Percentiles rank a stretch among this genome's conserved stretches.
Evolutionary conservation across 1,140 invertebrate species (phyloP).

Genomic region (Thrips palmi): DNA sequence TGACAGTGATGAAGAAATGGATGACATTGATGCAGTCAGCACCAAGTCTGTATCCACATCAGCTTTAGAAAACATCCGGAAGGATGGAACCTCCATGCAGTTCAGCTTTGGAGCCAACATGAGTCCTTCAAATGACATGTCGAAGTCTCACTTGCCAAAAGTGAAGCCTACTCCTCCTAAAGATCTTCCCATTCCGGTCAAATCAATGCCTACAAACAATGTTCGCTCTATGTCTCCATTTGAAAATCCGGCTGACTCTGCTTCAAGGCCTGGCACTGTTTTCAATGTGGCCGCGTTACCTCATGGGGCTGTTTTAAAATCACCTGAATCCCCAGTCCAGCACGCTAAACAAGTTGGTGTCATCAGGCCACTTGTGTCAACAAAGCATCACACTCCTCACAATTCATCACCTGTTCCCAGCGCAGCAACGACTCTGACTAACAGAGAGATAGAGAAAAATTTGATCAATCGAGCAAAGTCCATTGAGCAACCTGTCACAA

Average conservation of each 20-base stretch:
- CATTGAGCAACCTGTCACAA: slow-evolving; percentile 30
- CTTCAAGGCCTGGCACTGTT: neutral
- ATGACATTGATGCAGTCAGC: neutral
- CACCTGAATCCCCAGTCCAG: slow-evolving; percentile 1
- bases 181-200: neutral
- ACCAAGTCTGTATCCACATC: slow-evolving; percentile 30
- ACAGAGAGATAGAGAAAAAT: slow-evolving; percentile 49
- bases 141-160: slow-evolving; percentile 1
- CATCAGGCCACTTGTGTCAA: slow-evolving; percentile 34
- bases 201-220: neutral
- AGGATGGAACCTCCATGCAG: slow-evolving; percentile 38
- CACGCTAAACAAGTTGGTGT: slow-evolving; percentile 33
- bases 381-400: slow-evolving; percentile 19
- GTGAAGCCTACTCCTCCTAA: neutral
- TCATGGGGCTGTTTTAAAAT: slow-evolving; percentile 4
- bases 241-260: neutral
- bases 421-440: slow-evolving; percentile 29
- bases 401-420: slow-evolving; percentile 15
- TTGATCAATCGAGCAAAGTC: slow-evolving; percentile 46
- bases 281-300: neutral
- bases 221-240: neutral
- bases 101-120: slow-evolving; percentile 34
- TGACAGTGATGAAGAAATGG: too few species aligned
- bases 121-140: slow-evolving; percentile 17
- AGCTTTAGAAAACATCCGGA: slow-evolving; percentile 45